Conservation (phyloP, 2,888 invertebrate species). For the Quadriops clusia region DNA sequence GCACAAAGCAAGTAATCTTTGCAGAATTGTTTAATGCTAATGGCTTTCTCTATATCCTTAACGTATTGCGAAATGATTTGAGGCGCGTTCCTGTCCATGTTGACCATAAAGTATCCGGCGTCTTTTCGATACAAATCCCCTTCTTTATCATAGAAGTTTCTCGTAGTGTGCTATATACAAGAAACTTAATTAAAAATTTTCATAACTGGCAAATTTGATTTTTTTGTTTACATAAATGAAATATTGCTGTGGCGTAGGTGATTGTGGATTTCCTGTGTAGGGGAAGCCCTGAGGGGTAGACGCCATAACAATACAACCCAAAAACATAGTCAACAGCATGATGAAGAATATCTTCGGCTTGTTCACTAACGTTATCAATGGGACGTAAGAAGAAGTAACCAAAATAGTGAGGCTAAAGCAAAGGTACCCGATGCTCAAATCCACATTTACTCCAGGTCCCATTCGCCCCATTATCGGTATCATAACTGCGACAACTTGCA, state of each 20-base stretch:
- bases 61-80: too few relatives aligned
- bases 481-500: conserved; percentile 23
- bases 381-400: conserved; percentile 31
- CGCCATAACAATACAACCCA: conserved; percentile 7
- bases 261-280: conserved; percentile 9
- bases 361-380: too few relatives aligned
- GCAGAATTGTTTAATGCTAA: too few relatives aligned
- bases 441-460: conserved; percentile 36
- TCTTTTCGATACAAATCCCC: neutral
- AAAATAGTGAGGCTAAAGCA: conserved; percentile 31
- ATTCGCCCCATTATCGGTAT: conserved; percentile 37
- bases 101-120: neutral
- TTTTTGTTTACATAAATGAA: conserved; percentile 13
- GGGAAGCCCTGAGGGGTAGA: conserved; percentile 11
- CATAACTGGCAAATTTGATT: too few relatives aligned
- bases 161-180: neutral
- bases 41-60: too few relatives aligned
- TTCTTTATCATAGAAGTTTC: neutral
- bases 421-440: conserved; percentile 34
- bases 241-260: conserved; percentile 11
- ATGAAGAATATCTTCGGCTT: too few relatives aligned
- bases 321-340: conserved; percentile 5
- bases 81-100: conserved; percentile 1
- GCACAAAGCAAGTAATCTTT: too few relatives aligned
- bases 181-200: too few relatives aligned